These are phyloP conservation scores for Euzophera pinguis DNA, from an alignment of 2,888 invertebrate genomes.

Conservation along the genomic window DNA sequence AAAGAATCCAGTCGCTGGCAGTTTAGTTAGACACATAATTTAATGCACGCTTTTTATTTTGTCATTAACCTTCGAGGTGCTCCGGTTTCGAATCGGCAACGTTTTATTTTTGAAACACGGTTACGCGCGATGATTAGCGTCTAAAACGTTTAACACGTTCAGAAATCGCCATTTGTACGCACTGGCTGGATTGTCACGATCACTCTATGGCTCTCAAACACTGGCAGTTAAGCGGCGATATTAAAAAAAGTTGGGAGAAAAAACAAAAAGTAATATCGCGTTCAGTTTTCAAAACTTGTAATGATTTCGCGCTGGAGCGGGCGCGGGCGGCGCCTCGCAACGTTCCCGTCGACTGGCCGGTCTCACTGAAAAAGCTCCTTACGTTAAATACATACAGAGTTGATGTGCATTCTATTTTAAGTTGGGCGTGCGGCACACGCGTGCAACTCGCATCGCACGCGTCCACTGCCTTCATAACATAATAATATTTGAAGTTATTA, in stretches of 20 bases:
- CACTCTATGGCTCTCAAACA: constrained; percentile 15
- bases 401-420: constrained; percentile 76
- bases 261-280: constrained; percentile 31
- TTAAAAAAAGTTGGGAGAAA: constrained; percentile 17
- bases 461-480: constrained; percentile 50
- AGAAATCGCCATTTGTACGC: constrained; percentile 31
- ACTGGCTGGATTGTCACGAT: constrained; percentile 20
- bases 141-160: constrained; percentile 42
- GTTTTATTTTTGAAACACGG: constrained; percentile 76
- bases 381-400: constrained; percentile 64
- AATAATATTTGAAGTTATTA: constrained; percentile 71
- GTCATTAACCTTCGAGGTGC: constrained; percentile 77
- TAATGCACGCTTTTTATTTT: constrained; percentile 73
- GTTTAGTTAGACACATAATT: constrained; percentile 57
- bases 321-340: constrained; percentile 62
- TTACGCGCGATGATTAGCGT: constrained; percentile 57
- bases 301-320: constrained; percentile 37
- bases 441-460: constrained; percentile 49
- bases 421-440: constrained; percentile 63
- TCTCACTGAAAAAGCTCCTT: constrained; percentile 68
- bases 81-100: constrained; percentile 74
- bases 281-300: constrained; percentile 45
- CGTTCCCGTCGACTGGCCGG: constrained; percentile 63
- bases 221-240: constrained; percentile 17
- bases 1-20: constrained; percentile 45